Evolutionary conservation across 1,140 invertebrate species (phyloP), one percentile per base, ranked within the genome.

Genomic region (Drosophila oshimai): DNA sequence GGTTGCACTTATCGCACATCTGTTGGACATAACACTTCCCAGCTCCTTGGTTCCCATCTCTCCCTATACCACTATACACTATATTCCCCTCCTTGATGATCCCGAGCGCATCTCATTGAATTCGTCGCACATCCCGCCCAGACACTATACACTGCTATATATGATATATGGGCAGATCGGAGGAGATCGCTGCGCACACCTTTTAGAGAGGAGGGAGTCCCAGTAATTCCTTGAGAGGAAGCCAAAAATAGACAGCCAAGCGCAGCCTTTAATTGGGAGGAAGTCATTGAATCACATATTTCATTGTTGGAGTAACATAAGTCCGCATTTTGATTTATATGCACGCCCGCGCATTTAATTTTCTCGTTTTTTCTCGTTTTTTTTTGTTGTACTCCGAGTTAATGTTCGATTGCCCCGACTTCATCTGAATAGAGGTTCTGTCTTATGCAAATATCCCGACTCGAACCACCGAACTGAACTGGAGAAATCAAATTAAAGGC

Each of bases 321-420:
- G 84, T 84, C 74, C 71, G 78, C 80, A 88, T 61, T 88, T 79
- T 88, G 84, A 88, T 89, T 88, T 88, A 88, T 88, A 81, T 84
- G 78, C 84, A 89, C 84, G 84, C 84, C 84, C 84, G 84, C 84
- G 79, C 80, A 62, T 58, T 76, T 62, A 72, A 44, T 47, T 33
- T 26, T 34, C 18, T 31, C 28, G 41, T 1, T 47, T 28, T 55
- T 24, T 34, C 54, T 24, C 13, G 9, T 33, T 9, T 41, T 62
- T 46, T 28, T 51, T 37, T 29, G 3, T 10, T 10, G 9, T n/a
- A 18, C 9, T 55, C 10, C 6, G 31, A 46, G 18, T 13, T 53
- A 33, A 31, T 71, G 41, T 81, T 81, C 67, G 55, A 75, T 81
- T 37, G 28, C 17, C 41, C 20, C 20, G 29, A 49, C 12, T 37